Percentiles rank a stretch among this genome's conserved stretches.
These are phyloP conservation scores for Drosophila phalerata DNA, from an alignment of 2,888 invertebrate genomes.

Conservation along the genomic window DNA sequence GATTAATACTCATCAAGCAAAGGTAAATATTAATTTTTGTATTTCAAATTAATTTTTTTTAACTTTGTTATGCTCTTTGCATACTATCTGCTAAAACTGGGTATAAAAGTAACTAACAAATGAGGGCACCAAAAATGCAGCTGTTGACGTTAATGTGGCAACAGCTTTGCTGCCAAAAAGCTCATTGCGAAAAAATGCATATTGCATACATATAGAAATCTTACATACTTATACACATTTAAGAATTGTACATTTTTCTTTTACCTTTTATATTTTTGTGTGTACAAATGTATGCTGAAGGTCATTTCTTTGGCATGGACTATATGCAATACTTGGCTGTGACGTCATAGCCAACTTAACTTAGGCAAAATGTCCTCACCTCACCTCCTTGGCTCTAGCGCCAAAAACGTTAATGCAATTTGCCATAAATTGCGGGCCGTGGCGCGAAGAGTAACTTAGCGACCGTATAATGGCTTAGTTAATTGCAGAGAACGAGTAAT, in stretches of 20 bases:
- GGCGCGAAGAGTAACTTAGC: conserved; percentile 7
- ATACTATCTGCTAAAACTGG: conserved; percentile 3
- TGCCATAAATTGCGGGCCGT: conserved; percentile 22
- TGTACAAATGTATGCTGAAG: conserved; percentile 40
- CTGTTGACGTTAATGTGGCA: conserved; percentile 68
- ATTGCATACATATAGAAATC: conserved; percentile 9
- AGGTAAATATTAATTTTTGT: background rate
- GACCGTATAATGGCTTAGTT: conserved; percentile 29
- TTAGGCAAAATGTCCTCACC: conserved; percentile 14
- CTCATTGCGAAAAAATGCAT: conserved; percentile 29
- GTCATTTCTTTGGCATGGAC: conserved; percentile 36
- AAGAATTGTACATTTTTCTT: conserved; percentile 3
- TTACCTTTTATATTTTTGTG: conserved; percentile 8
- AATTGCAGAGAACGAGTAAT: conserved; percentile 31
- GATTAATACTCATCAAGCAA: background rate
- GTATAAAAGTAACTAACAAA: conserved; percentile 65
- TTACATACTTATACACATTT: background rate
- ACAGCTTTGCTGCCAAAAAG: conserved; percentile 45
- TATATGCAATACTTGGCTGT: conserved; percentile 34
- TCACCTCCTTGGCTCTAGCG: conserved; percentile 12
- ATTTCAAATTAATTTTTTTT: background rate
- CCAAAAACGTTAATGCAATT: conserved; percentile 35
- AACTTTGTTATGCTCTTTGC: conserved; percentile 12
- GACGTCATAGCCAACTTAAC: conserved; percentile 53
- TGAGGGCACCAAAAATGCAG: conserved; percentile 55